Percentiles rank a stretch among this genome's conserved stretches.
phyloP scores from a whole-genome alignment of 2,797 vertebrate species.

The Diglossa cyanea region DNA sequence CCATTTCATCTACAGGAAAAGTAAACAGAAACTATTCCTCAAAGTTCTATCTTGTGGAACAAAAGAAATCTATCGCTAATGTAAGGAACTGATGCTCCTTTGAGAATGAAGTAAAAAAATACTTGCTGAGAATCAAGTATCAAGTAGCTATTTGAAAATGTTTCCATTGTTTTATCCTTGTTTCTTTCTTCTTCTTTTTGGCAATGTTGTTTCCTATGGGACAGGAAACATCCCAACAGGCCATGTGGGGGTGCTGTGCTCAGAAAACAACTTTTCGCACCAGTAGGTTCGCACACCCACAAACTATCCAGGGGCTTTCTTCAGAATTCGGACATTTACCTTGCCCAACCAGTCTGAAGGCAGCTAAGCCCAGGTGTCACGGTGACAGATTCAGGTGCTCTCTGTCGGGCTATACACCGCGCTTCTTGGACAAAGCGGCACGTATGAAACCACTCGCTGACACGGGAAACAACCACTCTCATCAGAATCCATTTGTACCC shows the following conservation, averaged over 20 bases:
- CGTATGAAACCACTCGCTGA: not conserved
- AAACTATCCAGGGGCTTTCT: not conserved
- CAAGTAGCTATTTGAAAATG: not conserved
- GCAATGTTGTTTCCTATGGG: not conserved
- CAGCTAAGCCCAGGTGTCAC: not conserved
- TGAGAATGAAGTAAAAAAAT: not conserved
- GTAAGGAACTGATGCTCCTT: not conserved
- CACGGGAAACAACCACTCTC: not conserved
- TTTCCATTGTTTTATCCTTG: not conserved
- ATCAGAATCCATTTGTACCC: not conserved
- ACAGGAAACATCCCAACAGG: not conserved
- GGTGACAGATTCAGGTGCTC: not conserved
- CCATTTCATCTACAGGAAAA: not conserved
- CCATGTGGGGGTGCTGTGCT: not conserved
- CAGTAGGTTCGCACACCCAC: not conserved
- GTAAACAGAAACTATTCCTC: not conserved
- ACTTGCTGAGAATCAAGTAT: not conserved
- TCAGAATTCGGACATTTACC: too few relatives aligned
- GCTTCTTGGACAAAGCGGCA: not conserved
- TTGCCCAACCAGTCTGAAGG: not conserved
- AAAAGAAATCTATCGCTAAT: not conserved
- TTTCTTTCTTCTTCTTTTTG: too few relatives aligned
- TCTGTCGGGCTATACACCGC: fast-evolving
- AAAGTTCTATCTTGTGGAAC: not conserved
- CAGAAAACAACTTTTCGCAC: not conserved